Evolutionary conservation across 2,888 invertebrate species (phyloP).

Genomic region (Phalera bucephala): DNA sequence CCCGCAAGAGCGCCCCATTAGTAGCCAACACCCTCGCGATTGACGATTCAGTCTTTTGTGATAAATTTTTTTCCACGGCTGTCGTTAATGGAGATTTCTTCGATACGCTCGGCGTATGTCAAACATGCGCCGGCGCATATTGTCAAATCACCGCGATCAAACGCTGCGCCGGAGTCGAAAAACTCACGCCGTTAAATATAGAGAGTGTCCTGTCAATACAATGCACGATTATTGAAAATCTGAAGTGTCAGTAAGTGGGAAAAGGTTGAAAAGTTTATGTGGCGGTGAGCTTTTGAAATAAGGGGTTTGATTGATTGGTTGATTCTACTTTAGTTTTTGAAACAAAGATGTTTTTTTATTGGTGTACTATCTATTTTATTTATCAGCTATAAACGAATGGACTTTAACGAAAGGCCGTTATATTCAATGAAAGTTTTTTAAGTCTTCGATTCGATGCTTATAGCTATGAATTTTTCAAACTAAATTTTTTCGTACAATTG

Average conservation of each 20-base stretch:
- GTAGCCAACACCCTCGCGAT: slow-evolving; percentile 75
- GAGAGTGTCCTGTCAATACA: slow-evolving; percentile 65
- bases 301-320: slow-evolving; percentile 17
- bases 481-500: no score
- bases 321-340: slow-evolving; percentile 1
- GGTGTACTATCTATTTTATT: no score
- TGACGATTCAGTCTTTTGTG: slow-evolving; percentile 74
- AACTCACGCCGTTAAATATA: slow-evolving; percentile 36
- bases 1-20: slow-evolving; percentile 60
- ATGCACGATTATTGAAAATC: slow-evolving; percentile 47
- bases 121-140: slow-evolving; percentile 56
- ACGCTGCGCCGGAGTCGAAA: slow-evolving; percentile 51
- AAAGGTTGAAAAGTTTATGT: slow-evolving; percentile 35
- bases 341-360: no score
- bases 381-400: no score
- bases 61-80: slow-evolving; percentile 69
- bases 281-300: slow-evolving; percentile 22
- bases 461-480: no score
- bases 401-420: no score
- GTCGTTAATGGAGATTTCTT: slow-evolving; percentile 77
- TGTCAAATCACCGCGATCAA: slow-evolving; percentile 78
- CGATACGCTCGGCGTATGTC: slow-evolving; percentile 65
- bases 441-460: no score
- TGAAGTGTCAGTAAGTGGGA: slow-evolving; percentile 37
- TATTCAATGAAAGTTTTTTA: no score